These are phyloP conservation scores for Megamerina dolium DNA, from an alignment of 2,888 invertebrate species.

Conservation along the genomic window DNA sequence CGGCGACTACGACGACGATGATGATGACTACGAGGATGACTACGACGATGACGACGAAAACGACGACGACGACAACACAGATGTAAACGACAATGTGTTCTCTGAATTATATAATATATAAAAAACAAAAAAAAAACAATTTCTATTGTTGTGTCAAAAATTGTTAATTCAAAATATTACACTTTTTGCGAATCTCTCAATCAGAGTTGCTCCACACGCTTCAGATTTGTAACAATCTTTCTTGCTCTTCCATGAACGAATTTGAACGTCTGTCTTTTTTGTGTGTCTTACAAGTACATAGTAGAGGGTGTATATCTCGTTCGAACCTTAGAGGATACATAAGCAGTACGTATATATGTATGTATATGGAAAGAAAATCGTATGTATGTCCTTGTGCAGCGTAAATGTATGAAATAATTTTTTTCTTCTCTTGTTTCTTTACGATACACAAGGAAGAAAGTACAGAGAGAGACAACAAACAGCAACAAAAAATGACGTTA, in stretches of 20 bases:
- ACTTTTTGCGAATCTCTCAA: constrained; percentile 9
- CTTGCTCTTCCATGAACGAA: too few species aligned
- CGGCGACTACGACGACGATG: too few species aligned
- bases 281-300: too few species aligned
- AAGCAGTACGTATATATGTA: constrained; percentile 1
- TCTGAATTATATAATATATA: constrained; percentile 9
- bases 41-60: constrained; percentile 5
- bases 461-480: background rate
- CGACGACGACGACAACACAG: constrained; percentile 5
- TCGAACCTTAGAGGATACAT: too few species aligned
- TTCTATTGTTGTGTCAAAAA: constrained; percentile 10
- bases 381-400: too few species aligned
- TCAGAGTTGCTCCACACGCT: constrained; percentile 4
- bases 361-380: too few species aligned
- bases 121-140: constrained; percentile 11
- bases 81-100: constrained; percentile 9
- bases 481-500: too few species aligned
- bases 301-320: too few species aligned
- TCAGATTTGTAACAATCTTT: background rate
- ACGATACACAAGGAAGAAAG: background rate
- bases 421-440: background rate
- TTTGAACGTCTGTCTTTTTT: too few species aligned
- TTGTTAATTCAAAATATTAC: constrained; percentile 13
- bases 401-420: too few species aligned
- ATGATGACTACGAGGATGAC: too few species aligned